Evolutionary conservation across 2,113 vertebrate species (phyloP), one percentile per base, ranked within the genome.

Genomic region (Callopanchax toddi): DNA sequence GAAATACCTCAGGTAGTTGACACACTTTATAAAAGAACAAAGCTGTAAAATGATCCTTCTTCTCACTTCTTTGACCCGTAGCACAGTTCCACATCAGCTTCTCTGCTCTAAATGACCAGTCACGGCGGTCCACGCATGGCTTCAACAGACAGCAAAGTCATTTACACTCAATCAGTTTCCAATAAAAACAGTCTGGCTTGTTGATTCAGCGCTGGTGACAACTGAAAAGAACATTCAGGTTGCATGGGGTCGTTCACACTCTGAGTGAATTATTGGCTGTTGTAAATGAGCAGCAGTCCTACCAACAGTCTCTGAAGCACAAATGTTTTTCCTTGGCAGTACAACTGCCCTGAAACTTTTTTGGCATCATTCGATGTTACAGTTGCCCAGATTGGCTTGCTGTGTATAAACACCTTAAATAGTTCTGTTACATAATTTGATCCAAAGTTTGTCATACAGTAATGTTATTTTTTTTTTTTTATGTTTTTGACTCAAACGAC

Each of bases 281-380:
- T 32, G 32, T 26, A 23, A 44, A 58, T 26, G 45, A 69, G 68
- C 77, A 76, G 60, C 48, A 49, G 22, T 65, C 66, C 49, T 5
- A 37, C 29, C 62, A 60, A 68, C 58, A 74, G 63, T 71, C 61
- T 74, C 53, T 51, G 26, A 73, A 67, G 36, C 49, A 43, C 60
- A 20, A 82, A 71, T 74, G 59, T 65, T 77, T 71, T 79, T 81
- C 84, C 53, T 79, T 84, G 78, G 76, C 80, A 77, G 53, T 22
- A 16, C 15, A 22, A 63, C 58, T 60, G 50, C 63, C 52, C 39
- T 60, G 57, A 75, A 87, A 86, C 53, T 67, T 10, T 79, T 18
- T 25, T 79, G 84, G 82, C 76, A 78, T 26, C 0, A 12, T 32
- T 2, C 6, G 32, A 15, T 29, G 56, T 62, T 45, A 49, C 56